Evolutionary conservation across 2,113 vertebrate genomes (phyloP).

Genomic region (Phylloscopus trochilus): DNA sequence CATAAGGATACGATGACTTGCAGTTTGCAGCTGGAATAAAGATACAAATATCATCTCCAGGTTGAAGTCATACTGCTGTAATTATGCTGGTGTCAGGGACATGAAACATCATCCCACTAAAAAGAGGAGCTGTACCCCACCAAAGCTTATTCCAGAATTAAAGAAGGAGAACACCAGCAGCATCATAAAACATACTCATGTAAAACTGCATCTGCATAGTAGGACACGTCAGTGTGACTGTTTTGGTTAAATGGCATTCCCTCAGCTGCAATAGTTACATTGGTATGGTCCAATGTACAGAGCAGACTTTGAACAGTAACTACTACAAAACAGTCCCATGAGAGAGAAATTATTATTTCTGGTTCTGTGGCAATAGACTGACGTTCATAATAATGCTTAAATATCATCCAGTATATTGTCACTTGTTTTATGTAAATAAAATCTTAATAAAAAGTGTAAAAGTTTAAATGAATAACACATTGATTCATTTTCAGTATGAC

Average conservation of each 20-base stretch:
- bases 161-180: not conserved
- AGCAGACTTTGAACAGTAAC: not conserved
- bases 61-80: not conserved
- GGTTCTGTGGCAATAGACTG: not conserved
- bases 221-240: not conserved
- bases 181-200: not conserved
- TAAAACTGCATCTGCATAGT: not conserved
- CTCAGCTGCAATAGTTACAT: not conserved
- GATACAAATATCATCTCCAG: not conserved
- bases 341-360: not conserved
- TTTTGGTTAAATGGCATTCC: conserved; percentile 12
- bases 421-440: conserved; percentile 66
- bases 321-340: conserved; percentile 14
- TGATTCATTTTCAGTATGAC: conserved; percentile 46
- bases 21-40: not conserved
- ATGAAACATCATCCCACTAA: not conserved
- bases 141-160: not conserved
- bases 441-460: conserved; percentile 56
- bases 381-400: conserved; percentile 28
- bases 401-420: conserved; percentile 32
- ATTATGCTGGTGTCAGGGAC: not conserved
- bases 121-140: not conserved
- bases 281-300: not conserved
- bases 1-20: not conserved
- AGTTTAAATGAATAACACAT: conserved; percentile 57